These are phyloP conservation scores for Tragulus kanchil DNA, from an alignment of 2,113 vertebrate species.

Conservation along the genomic window DNA sequence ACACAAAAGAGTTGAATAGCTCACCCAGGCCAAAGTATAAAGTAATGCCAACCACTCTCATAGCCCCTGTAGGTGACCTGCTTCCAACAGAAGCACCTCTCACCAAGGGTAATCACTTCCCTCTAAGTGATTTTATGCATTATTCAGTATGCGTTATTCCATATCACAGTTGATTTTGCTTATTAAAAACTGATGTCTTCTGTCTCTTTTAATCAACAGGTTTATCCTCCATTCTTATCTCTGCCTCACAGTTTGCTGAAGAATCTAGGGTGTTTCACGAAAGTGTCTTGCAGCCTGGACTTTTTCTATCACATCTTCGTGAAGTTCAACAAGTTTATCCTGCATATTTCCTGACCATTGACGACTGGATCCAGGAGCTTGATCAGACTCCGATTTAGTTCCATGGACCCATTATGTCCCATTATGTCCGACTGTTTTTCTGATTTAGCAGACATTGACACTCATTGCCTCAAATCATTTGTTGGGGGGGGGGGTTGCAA, in stretches of 20 bases:
- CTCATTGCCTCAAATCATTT: background rate
- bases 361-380: background rate
- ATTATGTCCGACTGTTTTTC: background rate
- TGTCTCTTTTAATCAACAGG: background rate
- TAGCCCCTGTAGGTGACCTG: background rate
- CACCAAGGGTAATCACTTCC: background rate
- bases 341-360: background rate
- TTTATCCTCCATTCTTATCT: background rate
- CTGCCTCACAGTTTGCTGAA: background rate
- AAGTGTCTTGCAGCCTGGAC: background rate
- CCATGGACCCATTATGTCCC: background rate
- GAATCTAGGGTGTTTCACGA: background rate
- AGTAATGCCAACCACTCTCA: background rate
- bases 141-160: background rate
- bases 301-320: background rate
- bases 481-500: background rate
- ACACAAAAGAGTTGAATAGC: background rate
- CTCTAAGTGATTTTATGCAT: background rate
- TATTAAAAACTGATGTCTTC: background rate
- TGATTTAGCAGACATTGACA: background rate
- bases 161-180: background rate
- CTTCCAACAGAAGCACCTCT: background rate
- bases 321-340: background rate
- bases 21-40: background rate
- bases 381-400: background rate